A percentile compares a stretch with the other conserved stretches of the same genome.
Evolutionary conservation across 2,888 invertebrate species (phyloP).

Genomic region (Enoplolaimus lenunculus): DNA sequence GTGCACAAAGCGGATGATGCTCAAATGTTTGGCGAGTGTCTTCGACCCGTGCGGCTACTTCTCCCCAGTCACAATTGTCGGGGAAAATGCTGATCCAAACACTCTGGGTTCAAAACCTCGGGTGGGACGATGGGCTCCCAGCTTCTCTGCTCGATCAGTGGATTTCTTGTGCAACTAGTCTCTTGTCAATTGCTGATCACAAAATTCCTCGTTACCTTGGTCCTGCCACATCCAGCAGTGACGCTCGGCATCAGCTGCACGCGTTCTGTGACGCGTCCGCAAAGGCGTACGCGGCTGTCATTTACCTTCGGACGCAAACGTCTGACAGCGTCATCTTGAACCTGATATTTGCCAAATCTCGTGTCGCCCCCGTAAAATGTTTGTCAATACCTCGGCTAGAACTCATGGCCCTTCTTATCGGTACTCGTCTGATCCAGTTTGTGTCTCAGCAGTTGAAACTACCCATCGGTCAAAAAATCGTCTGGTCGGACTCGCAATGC

Average conservation of each 20-base stretch:
- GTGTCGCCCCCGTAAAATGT: neutral
- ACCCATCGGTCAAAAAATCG: neutral
- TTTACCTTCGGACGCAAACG: neutral
- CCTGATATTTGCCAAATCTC: neutral
- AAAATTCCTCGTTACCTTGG: neutral
- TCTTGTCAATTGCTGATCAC: neutral
- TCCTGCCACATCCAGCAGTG: neutral
- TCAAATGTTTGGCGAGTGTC: neutral
- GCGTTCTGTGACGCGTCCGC: slow-evolving; percentile 2
- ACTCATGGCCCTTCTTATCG: neutral
- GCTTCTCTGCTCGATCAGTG: neutral
- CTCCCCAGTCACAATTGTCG: neutral
- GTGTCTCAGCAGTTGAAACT: neutral
- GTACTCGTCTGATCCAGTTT: neutral
- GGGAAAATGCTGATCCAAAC: slow-evolving; percentile 7
- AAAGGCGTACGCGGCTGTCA: neutral
- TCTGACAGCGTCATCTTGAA: neutral
- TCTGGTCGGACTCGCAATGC: slow-evolving; percentile 12
- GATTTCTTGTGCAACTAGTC: neutral
- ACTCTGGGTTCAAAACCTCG: neutral
- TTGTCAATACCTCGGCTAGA: slow-evolving; percentile 7
- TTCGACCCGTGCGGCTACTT: slow-evolving; percentile 2
- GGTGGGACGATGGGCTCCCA: neutral
- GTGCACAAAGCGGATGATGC: slow-evolving; percentile 2
- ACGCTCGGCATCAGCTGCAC: neutral